Evolutionary conservation across 1,140 invertebrate genomes (phyloP), one percentile per base, ranked within the genome.

Genomic region (Nephila pilipes): DNA sequence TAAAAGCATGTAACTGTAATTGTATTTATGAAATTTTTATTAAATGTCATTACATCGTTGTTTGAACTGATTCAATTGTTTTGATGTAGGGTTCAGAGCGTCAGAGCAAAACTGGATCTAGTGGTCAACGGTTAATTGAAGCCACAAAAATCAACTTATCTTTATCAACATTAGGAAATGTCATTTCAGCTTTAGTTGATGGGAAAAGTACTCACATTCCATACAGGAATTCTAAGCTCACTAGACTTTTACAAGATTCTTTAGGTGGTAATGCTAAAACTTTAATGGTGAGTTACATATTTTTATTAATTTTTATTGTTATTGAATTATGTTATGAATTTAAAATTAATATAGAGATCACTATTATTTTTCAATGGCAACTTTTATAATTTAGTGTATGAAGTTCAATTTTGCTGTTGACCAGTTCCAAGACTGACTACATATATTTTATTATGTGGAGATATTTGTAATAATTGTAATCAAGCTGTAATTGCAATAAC

Each of bases 241-340:
- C 99, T 0, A 96, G 99, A 54, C 96, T 99, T 22, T 96, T 99
- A 55, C 98, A 99, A 96, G 98, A 99, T 95, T 99, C 98, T 0
- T 96, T 99, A 18, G 99, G 99, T 20, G 99, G 99, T 22, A 99
- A 99, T 96, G 98, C 98, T 2, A 99, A 99, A 96, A 99, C 99
- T 69, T 97, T 99, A 38, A 99, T 99, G 98, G 97, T 98, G 92
- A 95, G 36, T 83, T 55, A 46, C 94, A 32, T 25, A 25, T 32
- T 32, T 75, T 75, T 10, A 75, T 75, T 36, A 1, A 29, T 32
- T 6, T 46, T 46, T 46, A 46, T 46, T 2, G n/a, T n/a, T 46
- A 46, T 46, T 46, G 46, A 46, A 46, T 46, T 46, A 46, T 46
- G 12, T 46, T 46, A 46, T 46, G 36, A 80, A 32, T 80, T 32